A percentile compares a stretch with the other conserved stretches of the same genome.
These are phyloP conservation scores for Pelusios castaneus DNA, from an alignment of 2,113 vertebrate species.

Conservation along the genomic window DNA sequence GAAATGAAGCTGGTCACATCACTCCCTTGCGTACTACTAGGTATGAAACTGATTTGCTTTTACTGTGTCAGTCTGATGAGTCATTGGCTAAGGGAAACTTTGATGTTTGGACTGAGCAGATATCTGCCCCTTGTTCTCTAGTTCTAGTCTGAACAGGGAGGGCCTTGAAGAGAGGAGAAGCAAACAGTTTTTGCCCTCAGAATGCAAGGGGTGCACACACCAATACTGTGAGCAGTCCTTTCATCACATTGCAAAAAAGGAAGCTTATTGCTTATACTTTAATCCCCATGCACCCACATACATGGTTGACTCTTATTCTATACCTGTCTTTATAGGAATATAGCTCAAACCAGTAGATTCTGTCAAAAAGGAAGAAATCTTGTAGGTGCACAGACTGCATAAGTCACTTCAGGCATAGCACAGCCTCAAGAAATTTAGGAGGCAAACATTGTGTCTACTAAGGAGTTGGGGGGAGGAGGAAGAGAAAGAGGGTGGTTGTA, in stretches of 20 bases:
- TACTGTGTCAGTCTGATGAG: no score
- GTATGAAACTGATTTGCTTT: no score
- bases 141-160: not conserved
- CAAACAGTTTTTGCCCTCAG: not conserved
- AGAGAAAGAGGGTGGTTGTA: not conserved
- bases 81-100: no score
- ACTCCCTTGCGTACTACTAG: no score
- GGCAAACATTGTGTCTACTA: fast-evolving
- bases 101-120: no score
- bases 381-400: not conserved
- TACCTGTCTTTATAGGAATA: not conserved
- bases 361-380: not conserved
- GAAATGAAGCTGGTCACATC: no score
- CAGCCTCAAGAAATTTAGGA: not conserved
- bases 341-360: not conserved
- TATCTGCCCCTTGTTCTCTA: not conserved
- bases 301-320: not conserved
- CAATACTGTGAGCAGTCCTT: not conserved
- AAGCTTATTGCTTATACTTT: not conserved
- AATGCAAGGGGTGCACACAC: not conserved
- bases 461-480: not conserved
- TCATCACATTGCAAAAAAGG: fast-evolving
- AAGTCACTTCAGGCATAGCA: not conserved
- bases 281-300: not conserved
- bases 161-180: not conserved